These are phyloP conservation scores for Ditula angustiorana DNA, from an alignment of 2,888 invertebrate species.

Conservation along the genomic window DNA sequence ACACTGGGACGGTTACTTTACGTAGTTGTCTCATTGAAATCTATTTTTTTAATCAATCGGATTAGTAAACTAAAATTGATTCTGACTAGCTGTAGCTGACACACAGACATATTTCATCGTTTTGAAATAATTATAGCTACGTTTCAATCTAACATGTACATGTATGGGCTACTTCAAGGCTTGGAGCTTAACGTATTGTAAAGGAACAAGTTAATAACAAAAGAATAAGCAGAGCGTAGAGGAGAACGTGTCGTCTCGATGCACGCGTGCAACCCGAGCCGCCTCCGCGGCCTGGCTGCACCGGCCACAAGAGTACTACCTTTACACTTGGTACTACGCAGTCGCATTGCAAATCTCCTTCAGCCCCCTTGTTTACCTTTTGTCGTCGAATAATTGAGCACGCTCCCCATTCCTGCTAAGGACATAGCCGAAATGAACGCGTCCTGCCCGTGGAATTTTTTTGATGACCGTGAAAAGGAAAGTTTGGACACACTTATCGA, in stretches of 20 bases:
- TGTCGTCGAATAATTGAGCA: slow-evolving; percentile 8
- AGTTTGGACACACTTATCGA: slow-evolving; percentile 54
- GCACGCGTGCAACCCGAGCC: not conserved
- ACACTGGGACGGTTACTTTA: too few relatives aligned
- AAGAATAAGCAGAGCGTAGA: not conserved
- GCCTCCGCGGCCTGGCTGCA: slow-evolving; percentile 4
- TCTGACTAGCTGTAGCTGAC: too few relatives aligned
- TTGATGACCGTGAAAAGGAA: slow-evolving; percentile 52
- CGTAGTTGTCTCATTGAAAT: too few relatives aligned
- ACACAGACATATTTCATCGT: too few relatives aligned
- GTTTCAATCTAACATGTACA: not conserved
- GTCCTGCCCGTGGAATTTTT: slow-evolving; percentile 60
- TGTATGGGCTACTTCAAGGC: too few relatives aligned
- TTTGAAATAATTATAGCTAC: not conserved
- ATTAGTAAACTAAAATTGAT: too few relatives aligned
- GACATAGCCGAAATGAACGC: slow-evolving; percentile 15
- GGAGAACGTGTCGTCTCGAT: not conserved
- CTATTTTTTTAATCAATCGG: too few relatives aligned
- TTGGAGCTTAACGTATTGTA: not conserved
- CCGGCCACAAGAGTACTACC: not conserved
- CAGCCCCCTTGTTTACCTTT: slow-evolving; percentile 18
- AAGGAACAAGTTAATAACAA: slow-evolving; percentile 29
- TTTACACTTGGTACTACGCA: slow-evolving; percentile 37
- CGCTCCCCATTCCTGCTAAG: not conserved
- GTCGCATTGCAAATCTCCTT: slow-evolving; percentile 38